Percentiles rank a stretch among this genome's conserved stretches.
Evolutionary conservation across 2,113 vertebrate genomes (phyloP).

Genomic region (Solea senegalensis): DNA sequence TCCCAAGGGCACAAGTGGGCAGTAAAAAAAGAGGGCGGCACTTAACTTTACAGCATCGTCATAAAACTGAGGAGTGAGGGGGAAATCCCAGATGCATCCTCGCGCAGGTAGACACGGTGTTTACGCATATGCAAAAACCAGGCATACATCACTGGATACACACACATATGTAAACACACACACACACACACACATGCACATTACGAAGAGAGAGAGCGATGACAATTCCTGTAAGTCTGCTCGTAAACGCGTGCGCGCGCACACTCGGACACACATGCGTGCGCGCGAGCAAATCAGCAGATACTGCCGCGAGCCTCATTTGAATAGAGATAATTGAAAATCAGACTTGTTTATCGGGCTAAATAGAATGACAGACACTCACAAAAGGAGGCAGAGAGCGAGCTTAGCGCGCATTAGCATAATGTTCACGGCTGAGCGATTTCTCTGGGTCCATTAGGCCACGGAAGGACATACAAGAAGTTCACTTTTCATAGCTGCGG

Average conservation of each 20-base stretch:
- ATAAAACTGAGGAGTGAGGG: slow-evolving; percentile 42
- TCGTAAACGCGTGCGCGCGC: no score
- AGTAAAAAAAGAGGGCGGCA: slow-evolving; percentile 30
- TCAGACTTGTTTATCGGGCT: slow-evolving; percentile 81
- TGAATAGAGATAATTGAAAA: slow-evolving; percentile 82
- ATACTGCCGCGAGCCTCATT: slow-evolving; percentile 75
- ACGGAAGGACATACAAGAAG: slow-evolving; percentile 72
- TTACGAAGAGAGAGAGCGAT: background rate
- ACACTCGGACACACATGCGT: background rate
- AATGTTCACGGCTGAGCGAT: slow-evolving; percentile 77
- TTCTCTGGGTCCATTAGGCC: slow-evolving; percentile 77
- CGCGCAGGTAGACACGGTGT: slow-evolving; percentile 23
- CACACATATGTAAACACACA: background rate
- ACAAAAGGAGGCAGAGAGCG: slow-evolving; percentile 74
- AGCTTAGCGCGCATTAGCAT: slow-evolving; percentile 77
- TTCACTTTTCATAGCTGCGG: slow-evolving; percentile 71
- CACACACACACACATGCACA: background rate
- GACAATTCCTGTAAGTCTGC: background rate
- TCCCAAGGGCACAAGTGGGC: slow-evolving; percentile 16
- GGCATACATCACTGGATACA: slow-evolving; percentile 3
- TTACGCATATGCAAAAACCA: slow-evolving; percentile 34
- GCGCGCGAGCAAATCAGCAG: slow-evolving; percentile 65
- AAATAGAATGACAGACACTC: slow-evolving; percentile 81
- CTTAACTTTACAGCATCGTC: slow-evolving; percentile 54
- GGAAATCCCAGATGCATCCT: slow-evolving; percentile 22